Conservation (phyloP, 2,113 vertebrate genomes). For the Lota lota region DNA sequence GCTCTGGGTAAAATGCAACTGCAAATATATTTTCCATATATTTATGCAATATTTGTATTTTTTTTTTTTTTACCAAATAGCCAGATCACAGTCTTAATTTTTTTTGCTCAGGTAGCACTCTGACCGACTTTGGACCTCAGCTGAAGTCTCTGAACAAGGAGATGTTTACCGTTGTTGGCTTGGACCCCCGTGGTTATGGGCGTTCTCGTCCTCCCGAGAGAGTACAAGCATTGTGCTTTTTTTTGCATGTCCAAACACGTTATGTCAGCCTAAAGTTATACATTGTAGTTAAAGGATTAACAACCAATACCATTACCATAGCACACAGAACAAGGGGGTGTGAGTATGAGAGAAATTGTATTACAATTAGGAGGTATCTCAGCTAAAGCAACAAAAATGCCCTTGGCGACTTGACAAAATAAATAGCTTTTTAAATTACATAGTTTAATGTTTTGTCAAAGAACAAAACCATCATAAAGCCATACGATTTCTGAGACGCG, state of each 20-base stretch:
- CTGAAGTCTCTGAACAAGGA: slow-evolving; percentile 80
- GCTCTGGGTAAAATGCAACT: slow-evolving; percentile 76
- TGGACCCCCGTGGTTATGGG: slow-evolving; percentile 90
- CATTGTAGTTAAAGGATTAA: slow-evolving; percentile 47
- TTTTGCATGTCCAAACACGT: slow-evolving; percentile 13
- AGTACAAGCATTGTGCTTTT: slow-evolving; percentile 69
- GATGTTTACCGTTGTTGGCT: slow-evolving; percentile 83
- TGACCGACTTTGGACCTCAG: slow-evolving; percentile 87
- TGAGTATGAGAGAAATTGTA: slow-evolving; percentile 29
- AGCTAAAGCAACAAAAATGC: slow-evolving; percentile 44
- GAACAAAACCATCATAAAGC: slow-evolving; percentile 47
- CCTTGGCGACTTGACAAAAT: slow-evolving; percentile 59
- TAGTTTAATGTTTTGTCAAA: slow-evolving; percentile 27
- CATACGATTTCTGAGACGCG: slow-evolving; percentile 49
- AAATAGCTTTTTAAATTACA: slow-evolving; percentile 58
- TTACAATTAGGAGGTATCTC: slow-evolving; percentile 50
- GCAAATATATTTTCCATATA: slow-evolving; percentile 13
- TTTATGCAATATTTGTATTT: neutral
- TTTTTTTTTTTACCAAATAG: too few relatives aligned
- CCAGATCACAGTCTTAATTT: neutral
- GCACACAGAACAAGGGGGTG: slow-evolving; percentile 44
- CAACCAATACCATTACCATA: slow-evolving; percentile 47
- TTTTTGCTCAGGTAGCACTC: slow-evolving; percentile 73
- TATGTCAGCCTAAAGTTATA: slow-evolving; percentile 43
- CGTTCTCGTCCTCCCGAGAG: slow-evolving; percentile 83